A percentile compares a stretch with the other conserved stretches of the same genome.
Evolutionary conservation across 1,140 invertebrate genomes (phyloP).

Genomic region (Zelostemma sp.): DNA sequence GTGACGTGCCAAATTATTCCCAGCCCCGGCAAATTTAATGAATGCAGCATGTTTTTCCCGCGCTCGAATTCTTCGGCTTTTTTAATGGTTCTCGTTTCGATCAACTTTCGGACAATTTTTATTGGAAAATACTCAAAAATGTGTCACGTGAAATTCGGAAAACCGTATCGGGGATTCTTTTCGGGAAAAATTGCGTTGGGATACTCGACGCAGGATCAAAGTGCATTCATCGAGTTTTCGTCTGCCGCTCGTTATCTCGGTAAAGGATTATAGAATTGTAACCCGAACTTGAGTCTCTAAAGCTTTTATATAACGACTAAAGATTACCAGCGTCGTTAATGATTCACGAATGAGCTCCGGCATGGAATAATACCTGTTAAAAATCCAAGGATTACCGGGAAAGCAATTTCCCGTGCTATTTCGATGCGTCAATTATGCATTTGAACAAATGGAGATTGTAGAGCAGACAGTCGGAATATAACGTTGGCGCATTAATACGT

Average conservation of each 20-base stretch:
- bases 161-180: too few relatives aligned
- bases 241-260: conserved; percentile 27
- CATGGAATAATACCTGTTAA: too few relatives aligned
- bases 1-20: conserved; percentile 21
- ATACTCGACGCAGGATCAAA: conserved; percentile 15
- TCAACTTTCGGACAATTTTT: too few relatives aligned
- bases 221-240: conserved; percentile 33
- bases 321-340: conserved; percentile 18
- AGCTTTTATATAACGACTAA: conserved; percentile 15
- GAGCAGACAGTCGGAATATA: too few relatives aligned
- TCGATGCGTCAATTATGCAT: too few relatives aligned
- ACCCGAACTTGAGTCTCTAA: conserved; percentile 4
- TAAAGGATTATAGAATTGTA: conserved; percentile 29
- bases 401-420: too few relatives aligned
- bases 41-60: background rate
- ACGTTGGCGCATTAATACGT: too few relatives aligned
- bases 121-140: background rate
- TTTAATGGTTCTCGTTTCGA: too few relatives aligned
- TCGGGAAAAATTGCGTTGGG: conserved; percentile 18
- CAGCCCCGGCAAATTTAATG: conserved; percentile 9
- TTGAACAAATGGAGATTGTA: too few relatives aligned
- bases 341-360: conserved; percentile 4
- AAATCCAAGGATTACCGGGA: too few relatives aligned
- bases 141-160: too few relatives aligned
- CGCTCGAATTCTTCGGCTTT: too few relatives aligned